Percentiles rank a stretch among this genome's conserved stretches.
phyloP scores from a whole-genome alignment of 2,888 invertebrate genomes.

The Cyclophora albipunctata region DNA sequence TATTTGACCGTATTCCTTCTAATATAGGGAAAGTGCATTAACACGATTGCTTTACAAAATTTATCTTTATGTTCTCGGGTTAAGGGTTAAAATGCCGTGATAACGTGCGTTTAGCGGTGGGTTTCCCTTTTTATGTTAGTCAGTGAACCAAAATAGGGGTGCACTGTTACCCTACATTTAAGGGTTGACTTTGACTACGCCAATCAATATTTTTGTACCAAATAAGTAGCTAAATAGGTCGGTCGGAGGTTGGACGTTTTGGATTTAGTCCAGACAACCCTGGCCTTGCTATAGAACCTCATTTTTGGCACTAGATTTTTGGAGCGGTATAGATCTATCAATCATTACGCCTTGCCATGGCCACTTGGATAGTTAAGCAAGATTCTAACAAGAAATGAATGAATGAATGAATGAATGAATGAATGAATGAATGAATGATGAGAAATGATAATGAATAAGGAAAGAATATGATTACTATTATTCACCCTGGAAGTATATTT shows the following conservation, averaged over 20 bases:
- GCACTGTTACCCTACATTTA: constrained; percentile 38
- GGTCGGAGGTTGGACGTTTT: constrained; percentile 15
- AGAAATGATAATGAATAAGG: no score
- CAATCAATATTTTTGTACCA: constrained; percentile 51
- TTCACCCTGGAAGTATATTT: no score
- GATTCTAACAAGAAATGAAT: no score
- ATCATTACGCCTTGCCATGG: neutral
- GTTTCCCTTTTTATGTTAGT: constrained; percentile 35
- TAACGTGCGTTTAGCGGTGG: constrained; percentile 8
- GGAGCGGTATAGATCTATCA: neutral
- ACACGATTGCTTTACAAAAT: neutral
- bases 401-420: no score
- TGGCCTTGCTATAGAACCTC: constrained; percentile 13
- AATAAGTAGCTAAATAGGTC: constrained; percentile 35
- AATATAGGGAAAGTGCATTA: constrained; percentile 32
- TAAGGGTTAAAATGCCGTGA: neutral
- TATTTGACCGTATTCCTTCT: constrained; percentile 40
- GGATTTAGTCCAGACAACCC: constrained; percentile 15
- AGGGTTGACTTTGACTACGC: constrained; percentile 45
- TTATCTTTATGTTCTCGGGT: neutral
- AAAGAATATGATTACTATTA: no score
- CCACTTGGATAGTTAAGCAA: no score
- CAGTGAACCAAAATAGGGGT: constrained; percentile 44
- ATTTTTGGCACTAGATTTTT: constrained; percentile 5
- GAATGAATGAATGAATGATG: no score